These are phyloP conservation scores for Salvelinus namaycush DNA, from an alignment of 2,113 vertebrate species.

Conservation along the genomic window DNA sequence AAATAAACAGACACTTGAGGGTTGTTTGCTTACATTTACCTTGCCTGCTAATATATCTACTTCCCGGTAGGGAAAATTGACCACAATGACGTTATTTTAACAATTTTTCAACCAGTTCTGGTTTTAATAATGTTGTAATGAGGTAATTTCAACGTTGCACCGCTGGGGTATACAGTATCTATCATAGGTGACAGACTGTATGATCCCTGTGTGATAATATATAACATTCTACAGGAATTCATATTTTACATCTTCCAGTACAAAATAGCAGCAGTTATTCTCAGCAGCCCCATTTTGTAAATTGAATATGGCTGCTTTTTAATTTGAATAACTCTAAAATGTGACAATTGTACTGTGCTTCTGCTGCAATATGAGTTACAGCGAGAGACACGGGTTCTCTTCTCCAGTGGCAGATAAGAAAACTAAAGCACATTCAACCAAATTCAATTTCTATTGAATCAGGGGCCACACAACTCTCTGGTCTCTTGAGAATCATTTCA, in stretches of 20 bases:
- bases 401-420: conserved; percentile 42
- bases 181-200: too few species aligned
- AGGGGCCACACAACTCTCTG: conserved; percentile 23
- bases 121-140: too few species aligned
- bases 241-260: neutral
- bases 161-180: too few species aligned
- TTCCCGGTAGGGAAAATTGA: neutral
- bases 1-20: neutral
- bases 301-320: conserved; percentile 42
- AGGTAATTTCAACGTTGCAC: too few species aligned
- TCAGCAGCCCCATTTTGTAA: conserved; percentile 4
- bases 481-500: conserved; percentile 33
- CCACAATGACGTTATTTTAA: neutral
- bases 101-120: neutral
- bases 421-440: conserved; percentile 40
- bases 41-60: neutral
- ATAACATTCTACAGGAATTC: neutral
- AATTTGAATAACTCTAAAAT: conserved; percentile 46
- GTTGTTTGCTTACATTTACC: neutral
- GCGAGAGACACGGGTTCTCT: neutral
- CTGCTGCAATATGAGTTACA: conserved; percentile 16
- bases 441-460: conserved; percentile 49
- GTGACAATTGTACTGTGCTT: conserved; percentile 29
- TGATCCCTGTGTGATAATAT: too few species aligned
- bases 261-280: neutral